Conservation (phyloP, 1,140 invertebrate genomes). For the Cotesia typhae region DNA sequence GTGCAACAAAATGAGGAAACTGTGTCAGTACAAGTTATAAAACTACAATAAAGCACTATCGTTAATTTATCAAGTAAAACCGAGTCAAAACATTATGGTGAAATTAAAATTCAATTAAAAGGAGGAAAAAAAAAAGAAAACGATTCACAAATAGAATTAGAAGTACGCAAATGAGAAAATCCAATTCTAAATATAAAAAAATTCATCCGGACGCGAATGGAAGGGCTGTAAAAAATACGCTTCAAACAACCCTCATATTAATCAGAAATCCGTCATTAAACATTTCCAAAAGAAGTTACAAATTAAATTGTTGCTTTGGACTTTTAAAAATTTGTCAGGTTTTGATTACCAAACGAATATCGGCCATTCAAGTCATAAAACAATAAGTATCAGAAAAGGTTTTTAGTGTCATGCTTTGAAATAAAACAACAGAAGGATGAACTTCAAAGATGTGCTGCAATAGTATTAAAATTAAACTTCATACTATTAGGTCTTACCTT, state of each 20-base stretch:
- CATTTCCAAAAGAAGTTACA: slow-evolving; percentile 8
- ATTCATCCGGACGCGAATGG: not conserved
- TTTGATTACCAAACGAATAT: slow-evolving; percentile 15
- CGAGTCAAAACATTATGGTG: too few species aligned
- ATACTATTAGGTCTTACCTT: not conserved
- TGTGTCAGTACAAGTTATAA: too few species aligned
- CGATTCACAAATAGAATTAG: slow-evolving; percentile 18
- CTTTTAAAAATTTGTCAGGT: slow-evolving; percentile 17
- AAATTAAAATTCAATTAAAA: not conserved
- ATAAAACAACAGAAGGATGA: not conserved
- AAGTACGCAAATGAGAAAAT: slow-evolving; percentile 21
- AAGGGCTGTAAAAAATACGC: slow-evolving; percentile 17
- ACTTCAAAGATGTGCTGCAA: too few species aligned
- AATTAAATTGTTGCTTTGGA: slow-evolving; percentile 17
- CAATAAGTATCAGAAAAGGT: slow-evolving; percentile 4
- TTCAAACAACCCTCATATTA: not conserved
- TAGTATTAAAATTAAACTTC: slow-evolving; percentile 16
- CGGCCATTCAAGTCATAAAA: slow-evolving; percentile 15
- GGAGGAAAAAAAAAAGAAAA: slow-evolving; percentile 11
- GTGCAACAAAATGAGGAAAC: too few species aligned
- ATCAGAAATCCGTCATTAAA: not conserved
- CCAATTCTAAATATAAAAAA: slow-evolving; percentile 11
- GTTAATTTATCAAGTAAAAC: too few species aligned
- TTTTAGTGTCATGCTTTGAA: slow-evolving; percentile 11
- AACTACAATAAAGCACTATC: too few species aligned